Evolutionary conservation across 2,888 invertebrate species (phyloP).

Genomic region (Malthinus flaveolus): DNA sequence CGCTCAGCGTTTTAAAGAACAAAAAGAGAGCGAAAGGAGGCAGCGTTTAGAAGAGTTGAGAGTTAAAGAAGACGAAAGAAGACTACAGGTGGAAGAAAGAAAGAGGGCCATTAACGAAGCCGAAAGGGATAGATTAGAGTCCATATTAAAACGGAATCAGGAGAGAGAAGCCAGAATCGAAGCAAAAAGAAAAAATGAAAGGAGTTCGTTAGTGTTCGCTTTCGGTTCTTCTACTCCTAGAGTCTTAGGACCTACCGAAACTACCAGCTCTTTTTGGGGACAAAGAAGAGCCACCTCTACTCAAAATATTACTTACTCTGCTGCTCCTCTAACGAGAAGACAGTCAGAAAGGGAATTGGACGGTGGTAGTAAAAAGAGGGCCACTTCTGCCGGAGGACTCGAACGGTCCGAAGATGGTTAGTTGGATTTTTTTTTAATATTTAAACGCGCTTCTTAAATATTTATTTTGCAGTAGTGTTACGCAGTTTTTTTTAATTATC

Average conservation of each 20-base stretch:
- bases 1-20: conserved; percentile 87
- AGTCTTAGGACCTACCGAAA: conserved; percentile 80
- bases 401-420: conserved; percentile 68
- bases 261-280: conserved; percentile 81
- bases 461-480: conserved; percentile 21
- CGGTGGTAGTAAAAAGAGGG: conserved; percentile 73
- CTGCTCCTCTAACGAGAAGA: conserved; percentile 75
- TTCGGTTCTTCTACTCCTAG: conserved; percentile 92
- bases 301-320: conserved; percentile 80
- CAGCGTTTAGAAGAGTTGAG: conserved; percentile 82
- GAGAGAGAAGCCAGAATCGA: conserved; percentile 78
- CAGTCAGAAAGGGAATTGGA: conserved; percentile 84
- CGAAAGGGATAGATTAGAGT: conserved; percentile 83
- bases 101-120: conserved; percentile 89
- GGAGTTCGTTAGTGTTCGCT: conserved; percentile 77
- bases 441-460: conserved; percentile 1
- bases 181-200: conserved; percentile 76
- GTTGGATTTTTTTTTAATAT: conserved; percentile 18
- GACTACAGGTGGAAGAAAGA: conserved; percentile 79
- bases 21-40: conserved; percentile 83
- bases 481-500: conserved; percentile 21
- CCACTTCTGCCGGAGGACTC: conserved; percentile 72
- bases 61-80: conserved; percentile 73
- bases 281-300: conserved; percentile 88
- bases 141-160: conserved; percentile 82